Evolutionary conservation across 2,888 invertebrate species (phyloP), one percentile per base, ranked within the genome.

Genomic region (Drosophila mimetica): DNA sequence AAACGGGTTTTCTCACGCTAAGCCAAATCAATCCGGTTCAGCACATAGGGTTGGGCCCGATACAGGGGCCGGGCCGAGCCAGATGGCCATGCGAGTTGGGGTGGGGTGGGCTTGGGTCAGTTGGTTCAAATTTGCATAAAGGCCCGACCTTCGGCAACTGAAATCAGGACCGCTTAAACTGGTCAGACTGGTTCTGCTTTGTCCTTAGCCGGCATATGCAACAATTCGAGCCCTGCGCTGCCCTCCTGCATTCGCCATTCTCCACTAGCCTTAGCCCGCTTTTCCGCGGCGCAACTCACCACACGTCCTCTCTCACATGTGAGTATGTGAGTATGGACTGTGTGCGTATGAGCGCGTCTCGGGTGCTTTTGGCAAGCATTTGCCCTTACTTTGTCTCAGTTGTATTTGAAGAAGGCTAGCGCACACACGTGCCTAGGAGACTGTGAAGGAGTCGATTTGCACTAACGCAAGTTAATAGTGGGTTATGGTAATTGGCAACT

Each of bases 1-100:
- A 88, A 83, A 83, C 83, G 75, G 83, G 83, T 88, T 83, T 84
- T 83, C 86, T 85, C 86, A 87, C 88, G 83, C 69, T 75, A 71
- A 69, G 71, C 80, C 59, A 52, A 18, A 42, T 57, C 64, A 51
- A 44, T 22, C 14, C 32, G 50, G 34, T 16, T 14, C 16, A 50
- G 14, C 13, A 7, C 14, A 5, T 5, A 18, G 39, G 39, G 44
- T 8, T 55, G 16, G 30, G 48, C n/a, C n/a, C n/a, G n/a, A n/a
- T n/a, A n/a, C n/a, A n/a, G n/a, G 16, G 30, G 48, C 47, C 64
- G 18, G 48, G 39, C 28, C 20, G 44, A 22, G 46, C 18, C 48
- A 32, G 25, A 28, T 28, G 37, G 16, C 52, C 52, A 51, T 30
- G 28, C 34, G 42, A 44, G 25, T 37, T 48, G 42, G 60, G 52